Evolutionary conservation across 2,888 invertebrate genomes (phyloP), one percentile per base, ranked within the genome.

Genomic region (Mythimna pallens): DNA sequence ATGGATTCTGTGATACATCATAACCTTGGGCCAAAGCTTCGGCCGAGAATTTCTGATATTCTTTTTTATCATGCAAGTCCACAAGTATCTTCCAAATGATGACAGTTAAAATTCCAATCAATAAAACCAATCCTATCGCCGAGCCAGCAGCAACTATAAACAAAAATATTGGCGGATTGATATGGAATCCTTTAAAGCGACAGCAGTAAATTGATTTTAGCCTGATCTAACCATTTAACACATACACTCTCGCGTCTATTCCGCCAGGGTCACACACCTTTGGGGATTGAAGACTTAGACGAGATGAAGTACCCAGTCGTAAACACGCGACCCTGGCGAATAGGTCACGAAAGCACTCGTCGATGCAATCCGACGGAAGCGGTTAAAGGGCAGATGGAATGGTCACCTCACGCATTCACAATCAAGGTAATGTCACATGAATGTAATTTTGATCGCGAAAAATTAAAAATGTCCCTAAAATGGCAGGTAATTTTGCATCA

Each of bases 51-150:
- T 90, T 93, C 0, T 89, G 76, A 69, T 93, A 95, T 80, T 95
- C 95, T 20, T 87, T 90, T 65, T 90, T 89, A 68, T 95, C 95
- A 68, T 92, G 92, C 5, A 89, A 65, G 47, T 93, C 92, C 2
- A 94, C 89, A 9, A 93, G 65, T 8, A 94, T 76, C 82, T 95
- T 95, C 95, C 95, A 95, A 0, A 87, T 79, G 1, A 95, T 84
- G 0, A 93, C 85, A 3, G 94, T 93, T 55, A 94, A 47, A 8
- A 95, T 74, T 5, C 95, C 95, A n/a, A 95, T 89, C 3, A 95
- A 68, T 17, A 95, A 63, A 0, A 94, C 90, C 10, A 86, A 78
- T 0, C 91, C 93, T 10, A 95, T 87, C 0, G 92, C 89, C 66
- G 91, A 89, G 2, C 90, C 93, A 2, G 92, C 89, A 7, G 92